Base-by-base conservation (phyloP, 2,888 invertebrate genomes). In the Elmis aenea region DNA sequence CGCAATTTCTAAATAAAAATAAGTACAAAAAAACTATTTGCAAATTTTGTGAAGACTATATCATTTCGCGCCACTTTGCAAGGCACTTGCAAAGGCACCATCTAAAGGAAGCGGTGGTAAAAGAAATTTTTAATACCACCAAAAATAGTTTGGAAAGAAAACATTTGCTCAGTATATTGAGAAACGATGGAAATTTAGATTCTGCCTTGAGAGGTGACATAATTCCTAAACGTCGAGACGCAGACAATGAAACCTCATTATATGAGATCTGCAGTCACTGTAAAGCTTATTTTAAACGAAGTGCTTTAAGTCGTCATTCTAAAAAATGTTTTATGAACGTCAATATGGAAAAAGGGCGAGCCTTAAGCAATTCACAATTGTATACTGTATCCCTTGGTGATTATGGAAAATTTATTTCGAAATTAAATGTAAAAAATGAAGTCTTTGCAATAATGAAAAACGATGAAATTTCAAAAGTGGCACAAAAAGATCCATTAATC, bases 111-210 rank as follows among this genome's bases (percentile, higher is more conserved):
- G 13, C 9, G 2, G 20, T 5, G 3, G 30, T 30, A 13, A 10
- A 13, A 12, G 30, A 30, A 21, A n/a, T 30, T 2, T 21, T 30
- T 2, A 2, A 20, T 13, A 1, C n/a, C 5, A 3, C 11, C 5
- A 13, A 20, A 21, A 10, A 21, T n/a, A 21, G 21, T 11, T 8
- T n/a, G 2, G 30, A 20, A 21, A 11, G 30, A 2, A 30, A 30
- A 9, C 3, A 30, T 9, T 8, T 30, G n/a, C 5, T 30, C 1
- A 3, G 12, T 9, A 1, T 30, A 4, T n/a, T 30, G 13, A 13
- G 30, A 21, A 30, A 30, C 11, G 22, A 21, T 4, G 30, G 30
- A 11, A 30, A 30, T 11, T 30, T 30, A 13, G 30, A 30, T 13
- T 5, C 6, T 30, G 21, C 12, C n/a, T 2, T 30, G 6, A 12